Conservation (phyloP, 2,113 vertebrate genomes). For the Pipra filicauda region DNA sequence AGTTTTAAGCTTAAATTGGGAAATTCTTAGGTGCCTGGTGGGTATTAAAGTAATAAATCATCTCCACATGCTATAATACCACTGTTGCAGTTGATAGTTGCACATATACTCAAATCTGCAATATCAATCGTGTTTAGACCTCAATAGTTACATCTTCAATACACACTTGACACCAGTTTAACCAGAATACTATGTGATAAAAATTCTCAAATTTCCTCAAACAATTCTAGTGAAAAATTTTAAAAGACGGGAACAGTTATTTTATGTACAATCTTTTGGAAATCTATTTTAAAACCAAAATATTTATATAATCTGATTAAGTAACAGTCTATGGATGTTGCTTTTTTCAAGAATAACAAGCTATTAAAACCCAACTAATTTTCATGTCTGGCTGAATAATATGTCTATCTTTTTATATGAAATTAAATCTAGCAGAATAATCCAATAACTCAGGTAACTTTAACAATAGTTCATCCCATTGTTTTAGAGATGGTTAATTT, state of each 20-base stretch:
- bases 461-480: neutral
- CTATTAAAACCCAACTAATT: neutral
- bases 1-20: neutral
- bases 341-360: neutral
- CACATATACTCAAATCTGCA: neutral
- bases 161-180: neutral
- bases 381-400: neutral
- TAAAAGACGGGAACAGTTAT: neutral
- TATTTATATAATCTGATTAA: neutral
- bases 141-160: neutral
- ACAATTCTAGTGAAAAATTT: neutral
- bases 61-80: neutral
- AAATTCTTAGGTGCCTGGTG: neutral
- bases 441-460: neutral
- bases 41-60: neutral
- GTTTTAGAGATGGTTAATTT: neutral
- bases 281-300: neutral
- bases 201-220: neutral
- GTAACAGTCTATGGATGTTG: neutral
- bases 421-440: neutral
- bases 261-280: neutral
- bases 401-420: neutral
- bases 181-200: neutral
- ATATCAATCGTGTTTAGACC: neutral
- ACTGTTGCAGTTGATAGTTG: neutral